Evolutionary conservation across 2,113 vertebrate species (phyloP).

Genomic region (Ancistrus triradiatus): DNA sequence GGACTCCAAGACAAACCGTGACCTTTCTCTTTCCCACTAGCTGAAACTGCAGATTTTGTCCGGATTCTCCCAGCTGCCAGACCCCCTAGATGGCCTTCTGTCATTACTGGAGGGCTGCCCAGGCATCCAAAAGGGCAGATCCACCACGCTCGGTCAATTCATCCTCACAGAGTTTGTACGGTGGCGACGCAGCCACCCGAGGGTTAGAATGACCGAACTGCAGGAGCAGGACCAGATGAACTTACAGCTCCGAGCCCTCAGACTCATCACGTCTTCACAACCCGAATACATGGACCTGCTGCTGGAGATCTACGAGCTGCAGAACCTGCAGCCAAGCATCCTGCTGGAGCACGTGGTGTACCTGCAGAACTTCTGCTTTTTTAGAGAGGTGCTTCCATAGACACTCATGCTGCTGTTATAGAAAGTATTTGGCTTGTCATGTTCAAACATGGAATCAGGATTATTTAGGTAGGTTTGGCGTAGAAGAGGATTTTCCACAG

Average conservation of each 20-base stretch:
- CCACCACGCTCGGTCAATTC: constrained; percentile 52
- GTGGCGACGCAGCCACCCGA: constrained; percentile 57
- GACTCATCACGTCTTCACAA: constrained; percentile 54
- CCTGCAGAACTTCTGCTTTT: constrained; percentile 51
- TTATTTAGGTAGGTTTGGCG: too few relatives aligned
- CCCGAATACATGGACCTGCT: constrained; percentile 52
- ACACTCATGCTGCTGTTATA: too few relatives aligned
- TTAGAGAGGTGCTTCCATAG: constrained; percentile 66
- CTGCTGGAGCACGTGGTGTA: constrained; percentile 49
- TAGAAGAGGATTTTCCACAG: too few relatives aligned
- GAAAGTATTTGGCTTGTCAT: too few relatives aligned
- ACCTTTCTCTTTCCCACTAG: constrained; percentile 36
- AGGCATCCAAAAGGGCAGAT: constrained; percentile 56
- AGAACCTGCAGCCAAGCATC: constrained; percentile 48
- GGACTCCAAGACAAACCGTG: too few relatives aligned
- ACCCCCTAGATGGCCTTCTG: constrained; percentile 61
- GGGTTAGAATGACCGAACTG: constrained; percentile 53
- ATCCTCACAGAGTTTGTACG: constrained; percentile 63
- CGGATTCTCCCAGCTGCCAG: constrained; percentile 62
- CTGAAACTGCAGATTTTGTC: constrained; percentile 47
- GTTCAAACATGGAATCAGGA: too few relatives aligned
- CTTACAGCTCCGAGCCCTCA: constrained; percentile 59
- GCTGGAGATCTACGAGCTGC: constrained; percentile 63
- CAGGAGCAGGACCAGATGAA: constrained; percentile 36
- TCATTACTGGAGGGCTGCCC: constrained; percentile 61